Conservation (phyloP, 2,113 vertebrate species). For the Oncorhynchus tshawytscha region DNA sequence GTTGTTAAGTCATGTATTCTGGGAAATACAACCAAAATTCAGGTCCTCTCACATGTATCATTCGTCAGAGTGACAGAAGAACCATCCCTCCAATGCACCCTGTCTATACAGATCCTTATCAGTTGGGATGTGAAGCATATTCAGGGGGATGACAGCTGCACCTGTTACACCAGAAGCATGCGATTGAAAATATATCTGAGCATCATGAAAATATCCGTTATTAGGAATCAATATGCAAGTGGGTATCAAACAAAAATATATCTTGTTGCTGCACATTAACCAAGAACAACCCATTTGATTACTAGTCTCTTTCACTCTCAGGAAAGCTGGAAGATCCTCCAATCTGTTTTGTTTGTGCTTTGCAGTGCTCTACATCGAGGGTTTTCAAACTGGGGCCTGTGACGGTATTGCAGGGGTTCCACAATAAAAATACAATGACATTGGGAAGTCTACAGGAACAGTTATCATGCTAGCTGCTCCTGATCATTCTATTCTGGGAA, state of each 20-base stretch:
- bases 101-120: constrained; percentile 28
- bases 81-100: not conserved
- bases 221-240: not conserved
- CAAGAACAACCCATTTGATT: not conserved
- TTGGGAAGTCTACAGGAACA: too few relatives aligned
- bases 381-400: too few relatives aligned
- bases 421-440: too few relatives aligned
- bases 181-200: not conserved
- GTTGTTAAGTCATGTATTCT: not conserved
- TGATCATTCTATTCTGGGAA: too few relatives aligned
- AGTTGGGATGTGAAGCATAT: constrained; percentile 6
- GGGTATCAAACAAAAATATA: not conserved
- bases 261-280: not conserved
- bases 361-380: not conserved
- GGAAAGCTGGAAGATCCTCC: not conserved
- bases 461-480: too few relatives aligned
- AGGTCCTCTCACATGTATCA: constrained; percentile 13
- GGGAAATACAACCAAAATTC: not conserved
- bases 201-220: not conserved
- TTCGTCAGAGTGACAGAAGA: constrained; percentile 16
- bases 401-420: too few relatives aligned
- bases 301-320: not conserved
- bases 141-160: constrained; percentile 8
- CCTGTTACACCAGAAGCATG: constrained; percentile 25
- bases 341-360: not conserved